Evolutionary conservation across 35 echinoderm and acorn worm species (phyloP).

Genomic region (Lytechinus pictus): DNA sequence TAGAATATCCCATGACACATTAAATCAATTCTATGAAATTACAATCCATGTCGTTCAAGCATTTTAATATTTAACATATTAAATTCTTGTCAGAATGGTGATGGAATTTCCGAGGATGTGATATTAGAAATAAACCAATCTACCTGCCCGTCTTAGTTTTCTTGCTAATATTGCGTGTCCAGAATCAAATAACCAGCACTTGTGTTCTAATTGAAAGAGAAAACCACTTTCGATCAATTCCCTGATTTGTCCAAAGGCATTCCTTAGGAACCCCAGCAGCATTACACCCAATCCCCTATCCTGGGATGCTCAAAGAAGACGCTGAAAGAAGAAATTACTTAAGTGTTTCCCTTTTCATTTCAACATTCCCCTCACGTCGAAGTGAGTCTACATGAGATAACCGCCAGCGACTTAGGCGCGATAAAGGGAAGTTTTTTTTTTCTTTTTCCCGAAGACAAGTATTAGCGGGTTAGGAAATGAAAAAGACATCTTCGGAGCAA

Average conservation of each 20-base stretch:
- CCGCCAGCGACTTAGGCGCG: not conserved
- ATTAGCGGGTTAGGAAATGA: slow-evolving; percentile 45
- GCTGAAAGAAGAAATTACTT: not conserved
- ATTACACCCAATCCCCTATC: not conserved
- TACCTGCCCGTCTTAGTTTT: not conserved
- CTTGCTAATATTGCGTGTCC: slow-evolving; percentile 1
- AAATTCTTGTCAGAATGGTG: not conserved
- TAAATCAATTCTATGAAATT: too few relatives aligned
- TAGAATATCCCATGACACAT: too few relatives aligned
- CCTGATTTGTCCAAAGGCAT: slow-evolving; percentile 1
- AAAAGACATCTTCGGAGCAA: slow-evolving; percentile 22
- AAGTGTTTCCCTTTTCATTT: not conserved
- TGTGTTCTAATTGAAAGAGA: not conserved
- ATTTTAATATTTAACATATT: too few relatives aligned
- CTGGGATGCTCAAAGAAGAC: not conserved
- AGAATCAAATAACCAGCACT: slow-evolving; percentile 11
- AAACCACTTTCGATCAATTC: slow-evolving; percentile 12
- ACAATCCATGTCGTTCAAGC: too few relatives aligned
- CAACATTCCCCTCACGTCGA: not conserved
- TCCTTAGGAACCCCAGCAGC: not conserved
- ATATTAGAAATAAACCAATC: not conserved
- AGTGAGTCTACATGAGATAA: not conserved
- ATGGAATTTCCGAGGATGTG: not conserved
- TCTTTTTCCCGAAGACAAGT: slow-evolving; percentile 21
- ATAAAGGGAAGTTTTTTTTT: not conserved